Conservation (phyloP, 2,797 vertebrate species). For the Hoplostethus atlanticus region DNA sequence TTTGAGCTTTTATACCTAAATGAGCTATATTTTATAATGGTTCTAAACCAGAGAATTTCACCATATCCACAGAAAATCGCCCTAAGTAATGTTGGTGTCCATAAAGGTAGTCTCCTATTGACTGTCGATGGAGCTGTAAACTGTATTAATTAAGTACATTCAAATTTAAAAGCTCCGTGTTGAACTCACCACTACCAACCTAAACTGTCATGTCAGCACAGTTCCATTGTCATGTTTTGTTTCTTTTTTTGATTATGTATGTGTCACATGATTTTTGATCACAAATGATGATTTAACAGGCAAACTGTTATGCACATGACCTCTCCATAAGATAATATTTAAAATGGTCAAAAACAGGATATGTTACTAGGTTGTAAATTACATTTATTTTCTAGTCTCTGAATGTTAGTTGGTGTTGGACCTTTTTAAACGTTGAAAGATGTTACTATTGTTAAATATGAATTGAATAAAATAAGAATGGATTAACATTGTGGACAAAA, state of each 20-base stretch:
- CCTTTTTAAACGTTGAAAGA: constrained; percentile 1
- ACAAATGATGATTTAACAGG: not conserved
- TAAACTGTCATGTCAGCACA: not conserved
- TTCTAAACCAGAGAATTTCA: not conserved
- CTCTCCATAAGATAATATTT: constrained; percentile 6
- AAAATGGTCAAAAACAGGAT: constrained; percentile 18
- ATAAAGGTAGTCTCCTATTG: not conserved
- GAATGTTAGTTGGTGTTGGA: not conserved
- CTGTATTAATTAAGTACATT: not conserved
- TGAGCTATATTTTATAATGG: not conserved
- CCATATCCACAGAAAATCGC: not conserved
- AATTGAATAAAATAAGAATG: not conserved
- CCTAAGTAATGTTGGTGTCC: not conserved
- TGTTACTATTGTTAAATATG: not conserved
- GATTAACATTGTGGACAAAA: not conserved
- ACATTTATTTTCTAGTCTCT: not conserved
- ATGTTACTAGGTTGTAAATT: not conserved
- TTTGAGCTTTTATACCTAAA: not conserved
- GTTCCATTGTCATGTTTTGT: too few relatives aligned
- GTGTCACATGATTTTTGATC: not conserved
- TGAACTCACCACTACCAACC: not conserved
- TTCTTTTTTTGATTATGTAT: not conserved
- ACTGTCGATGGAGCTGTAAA: too few relatives aligned
- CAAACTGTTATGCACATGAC: not conserved
- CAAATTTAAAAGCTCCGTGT: too few relatives aligned